A percentile compares a stretch with the other conserved stretches of the same genome.
Conservation (phyloP, 2,113 vertebrate species). For the Gnathonemus longibarbis region DNA sequence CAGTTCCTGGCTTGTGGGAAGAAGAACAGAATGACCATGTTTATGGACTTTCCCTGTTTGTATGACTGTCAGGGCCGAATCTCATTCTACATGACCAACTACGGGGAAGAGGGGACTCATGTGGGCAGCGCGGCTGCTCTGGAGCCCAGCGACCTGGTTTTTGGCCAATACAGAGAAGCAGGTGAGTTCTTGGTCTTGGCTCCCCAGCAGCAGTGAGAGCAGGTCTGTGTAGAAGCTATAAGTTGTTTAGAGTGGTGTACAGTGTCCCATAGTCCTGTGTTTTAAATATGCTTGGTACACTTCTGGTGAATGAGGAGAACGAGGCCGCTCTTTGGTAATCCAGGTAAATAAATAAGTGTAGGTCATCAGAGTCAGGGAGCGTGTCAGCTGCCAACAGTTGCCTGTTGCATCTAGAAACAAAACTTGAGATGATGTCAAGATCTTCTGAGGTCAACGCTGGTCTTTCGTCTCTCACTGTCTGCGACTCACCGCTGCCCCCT, state of each 20-base stretch:
- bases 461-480: neutral
- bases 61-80: constrained; percentile 72
- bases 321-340: neutral
- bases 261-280: neutral
- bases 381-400: neutral
- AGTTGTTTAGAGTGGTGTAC: neutral
- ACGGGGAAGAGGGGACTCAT: constrained; percentile 88
- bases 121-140: constrained; percentile 85
- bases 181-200: constrained; percentile 52
- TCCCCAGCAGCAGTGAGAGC: too few species aligned
- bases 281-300: neutral
- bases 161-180: constrained; percentile 91
- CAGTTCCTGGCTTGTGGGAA: neutral
- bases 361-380: neutral
- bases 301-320: neutral
- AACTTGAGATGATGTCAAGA: neutral
- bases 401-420: neutral
- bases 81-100: constrained; percentile 98
- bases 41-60: neutral
- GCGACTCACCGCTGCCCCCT: neutral
- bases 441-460: neutral
- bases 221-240: neutral
- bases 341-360: neutral
- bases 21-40: neutral
- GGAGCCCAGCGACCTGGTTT: constrained; percentile 72